Conservation (phyloP, 2,888 invertebrate species). For the Drosophila anomelani region DNA sequence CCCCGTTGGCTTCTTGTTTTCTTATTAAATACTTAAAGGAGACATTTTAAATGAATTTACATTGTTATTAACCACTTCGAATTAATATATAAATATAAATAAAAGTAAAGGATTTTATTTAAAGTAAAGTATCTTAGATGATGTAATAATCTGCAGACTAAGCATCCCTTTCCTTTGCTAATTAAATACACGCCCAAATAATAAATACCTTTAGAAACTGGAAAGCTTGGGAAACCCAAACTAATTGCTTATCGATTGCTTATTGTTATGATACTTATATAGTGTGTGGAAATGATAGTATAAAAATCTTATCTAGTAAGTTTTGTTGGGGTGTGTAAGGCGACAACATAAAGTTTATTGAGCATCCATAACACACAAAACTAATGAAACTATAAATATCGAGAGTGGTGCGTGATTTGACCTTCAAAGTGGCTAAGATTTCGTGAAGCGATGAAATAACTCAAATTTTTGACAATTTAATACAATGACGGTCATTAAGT, state of each 20-base stretch:
- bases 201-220: background rate
- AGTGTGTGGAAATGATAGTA: background rate
- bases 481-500: slow-evolving; percentile 11
- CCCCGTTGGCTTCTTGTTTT: no score
- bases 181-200: background rate
- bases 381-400: slow-evolving; percentile 18
- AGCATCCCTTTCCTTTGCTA: background rate
- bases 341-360: slow-evolving; percentile 21
- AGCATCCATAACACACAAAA: background rate
- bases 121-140: background rate
- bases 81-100: no score
- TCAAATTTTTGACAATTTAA: background rate
- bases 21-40: no score
- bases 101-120: background rate
- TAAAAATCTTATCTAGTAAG: slow-evolving; percentile 1
- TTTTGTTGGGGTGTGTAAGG: background rate
- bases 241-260: slow-evolving; percentile 5
- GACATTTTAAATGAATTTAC: no score
- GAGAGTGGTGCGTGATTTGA: slow-evolving; percentile 8
- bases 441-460: background rate
- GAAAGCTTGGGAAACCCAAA: background rate
- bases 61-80: background rate
- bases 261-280: slow-evolving; percentile 7
- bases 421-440: slow-evolving; percentile 2
- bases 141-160: background rate